Base-by-base conservation (phyloP, 2,888 invertebrate species). In the Thelaira solivaga region DNA sequence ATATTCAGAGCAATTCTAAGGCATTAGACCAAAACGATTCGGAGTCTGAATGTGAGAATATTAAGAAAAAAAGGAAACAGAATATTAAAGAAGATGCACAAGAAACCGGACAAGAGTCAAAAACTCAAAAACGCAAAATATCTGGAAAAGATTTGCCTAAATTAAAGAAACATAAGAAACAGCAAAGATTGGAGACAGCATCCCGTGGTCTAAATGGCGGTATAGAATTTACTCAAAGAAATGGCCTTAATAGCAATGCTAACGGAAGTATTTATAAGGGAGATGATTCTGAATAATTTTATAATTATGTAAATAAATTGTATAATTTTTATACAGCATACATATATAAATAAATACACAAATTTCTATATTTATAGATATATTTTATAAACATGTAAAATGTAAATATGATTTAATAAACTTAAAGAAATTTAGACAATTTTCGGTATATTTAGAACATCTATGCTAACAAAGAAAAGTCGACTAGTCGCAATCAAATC, bases 121-220 rank as follows among this genome's bases (percentile, higher is more conserved):
- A 31, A 18, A 49, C 24, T 8, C 59, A 77, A 64, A 82, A 81
- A 26, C 80, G 81, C 1, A 76, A 82, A 41, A 53, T 79, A 3
- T 11, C 29, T 0, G 67, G 43, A 1, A 68, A 76, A 24, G 81
- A 82, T 61, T 62, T 80, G 13, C 82, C 81, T 7, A 85, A 84
- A 67, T 71, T 82, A 10, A 86, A 85, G 57, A 86, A 86, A 64
- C 69, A 83, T 29, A 85, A 83, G 68, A 86, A 86, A 68, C 81
- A 82, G 53, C 80, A 85, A 49, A 83, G 86, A n/a, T 72, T 87
- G 77, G 83, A 83, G 51, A 79, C 80, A 3, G 81, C 83, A 5
- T 86, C 86, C 0, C 82, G 80, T 18, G 87, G 87, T 39, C 57
- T 86, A 4, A 84, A 84, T 73, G 83, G 82, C 3, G 82, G 82